These are phyloP conservation scores for Nesometra sesokonis DNA, from an alignment of 35 echinoderm and acorn worm species.

Conservation along the genomic window DNA sequence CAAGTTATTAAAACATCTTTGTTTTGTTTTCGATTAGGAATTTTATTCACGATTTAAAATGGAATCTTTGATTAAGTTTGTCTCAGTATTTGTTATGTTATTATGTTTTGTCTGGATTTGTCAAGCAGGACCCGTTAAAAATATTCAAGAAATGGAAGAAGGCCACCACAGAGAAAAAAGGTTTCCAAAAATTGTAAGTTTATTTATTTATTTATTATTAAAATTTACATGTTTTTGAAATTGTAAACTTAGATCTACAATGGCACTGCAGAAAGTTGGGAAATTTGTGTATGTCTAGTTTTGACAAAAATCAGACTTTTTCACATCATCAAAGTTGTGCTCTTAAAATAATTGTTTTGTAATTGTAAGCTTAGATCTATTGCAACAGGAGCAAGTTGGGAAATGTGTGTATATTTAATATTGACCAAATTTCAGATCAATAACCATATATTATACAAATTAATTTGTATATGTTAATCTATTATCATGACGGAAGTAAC, in stretches of 20 bases:
- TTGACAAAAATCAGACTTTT: no score
- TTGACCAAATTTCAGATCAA: no score
- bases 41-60: neutral
- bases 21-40: neutral
- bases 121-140: neutral
- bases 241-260: neutral
- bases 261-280: neutral
- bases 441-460: no score
- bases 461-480: no score
- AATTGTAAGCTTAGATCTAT: no score
- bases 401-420: no score
- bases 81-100: neutral
- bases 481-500: no score
- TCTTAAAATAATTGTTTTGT: no score
- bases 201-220: no score
- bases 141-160: neutral
- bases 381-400: no score
- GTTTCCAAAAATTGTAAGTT: neutral
- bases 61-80: neutral
- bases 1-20: neutral
- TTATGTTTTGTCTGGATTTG: neutral
- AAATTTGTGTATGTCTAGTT: no score
- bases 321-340: no score
- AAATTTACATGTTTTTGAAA: neutral
- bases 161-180: neutral